phyloP scores from a whole-genome alignment of 2,797 vertebrate species.

The Micropoecilia bifurca region DNA sequence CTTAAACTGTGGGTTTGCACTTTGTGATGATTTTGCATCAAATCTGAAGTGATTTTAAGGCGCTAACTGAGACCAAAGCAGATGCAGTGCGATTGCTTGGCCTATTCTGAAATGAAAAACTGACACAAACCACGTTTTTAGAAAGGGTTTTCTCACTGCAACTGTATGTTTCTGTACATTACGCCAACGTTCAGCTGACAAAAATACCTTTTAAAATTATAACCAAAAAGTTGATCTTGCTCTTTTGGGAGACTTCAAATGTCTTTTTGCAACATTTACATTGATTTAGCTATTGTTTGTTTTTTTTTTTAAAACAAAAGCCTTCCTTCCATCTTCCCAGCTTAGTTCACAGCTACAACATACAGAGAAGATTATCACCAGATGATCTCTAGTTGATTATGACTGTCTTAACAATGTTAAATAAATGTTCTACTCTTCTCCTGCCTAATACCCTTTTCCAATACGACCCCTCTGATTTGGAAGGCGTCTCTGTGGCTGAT shows the following conservation, averaged over 20 bases:
- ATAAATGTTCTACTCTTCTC: no score
- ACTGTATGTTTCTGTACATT: background rate
- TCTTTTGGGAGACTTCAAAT: background rate
- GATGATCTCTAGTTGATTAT: no score
- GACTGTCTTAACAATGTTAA: no score
- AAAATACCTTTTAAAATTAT: background rate
- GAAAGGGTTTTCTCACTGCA: background rate
- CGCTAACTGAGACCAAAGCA: background rate
- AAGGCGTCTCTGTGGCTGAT: no score
- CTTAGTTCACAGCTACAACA: background rate
- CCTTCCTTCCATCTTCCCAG: background rate
- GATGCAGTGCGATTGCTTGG: background rate
- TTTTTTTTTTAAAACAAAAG: background rate
- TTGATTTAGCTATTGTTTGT: background rate
- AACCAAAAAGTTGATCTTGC: background rate
- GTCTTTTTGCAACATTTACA: background rate
- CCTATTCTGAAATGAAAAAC: background rate
- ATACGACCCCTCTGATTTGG: no score
- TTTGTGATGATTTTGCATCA: no score
- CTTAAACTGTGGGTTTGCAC: no score
- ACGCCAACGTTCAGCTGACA: background rate
- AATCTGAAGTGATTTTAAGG: no score
- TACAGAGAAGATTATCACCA: background rate
- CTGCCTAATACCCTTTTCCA: background rate
- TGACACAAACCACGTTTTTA: background rate